A percentile compares a stretch with the other conserved stretches of the same genome.
Conservation (phyloP, 1,140 invertebrate genomes). For the Drosophila varians region DNA sequence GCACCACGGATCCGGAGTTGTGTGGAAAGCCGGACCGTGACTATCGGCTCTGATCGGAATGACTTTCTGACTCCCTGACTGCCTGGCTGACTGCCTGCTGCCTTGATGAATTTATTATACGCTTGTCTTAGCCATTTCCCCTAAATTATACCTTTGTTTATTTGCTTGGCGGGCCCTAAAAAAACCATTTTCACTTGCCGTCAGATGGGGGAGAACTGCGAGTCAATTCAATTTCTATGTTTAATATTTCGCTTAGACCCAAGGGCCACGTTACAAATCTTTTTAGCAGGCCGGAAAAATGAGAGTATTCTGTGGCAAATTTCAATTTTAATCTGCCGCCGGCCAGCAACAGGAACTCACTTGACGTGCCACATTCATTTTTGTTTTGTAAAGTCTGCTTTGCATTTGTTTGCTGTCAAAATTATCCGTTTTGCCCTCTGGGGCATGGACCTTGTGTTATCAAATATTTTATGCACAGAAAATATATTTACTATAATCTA, state of each 20-base stretch:
- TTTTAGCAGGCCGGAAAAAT: neutral
- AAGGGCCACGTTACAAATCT: conserved; percentile 17
- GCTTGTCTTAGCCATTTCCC: conserved; percentile 38
- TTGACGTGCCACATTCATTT: conserved; percentile 22
- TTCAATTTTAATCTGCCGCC: conserved; percentile 57
- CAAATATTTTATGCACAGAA: conserved; percentile 18
- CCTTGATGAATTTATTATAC: conserved; percentile 75
- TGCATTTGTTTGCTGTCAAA: conserved; percentile 36
- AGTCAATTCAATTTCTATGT: conserved; percentile 69
- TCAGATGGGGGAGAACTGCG: neutral
- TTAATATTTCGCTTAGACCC: conserved; percentile 48
- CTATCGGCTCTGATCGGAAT: conserved; percentile 39
- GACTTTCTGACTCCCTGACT: conserved; percentile 16
- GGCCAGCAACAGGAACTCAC: conserved; percentile 33
- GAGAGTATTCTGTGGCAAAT: conserved; percentile 39
- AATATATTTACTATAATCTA: conserved; percentile 9
- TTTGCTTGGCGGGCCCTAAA: conserved; percentile 46
- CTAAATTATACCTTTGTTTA: conserved; percentile 58
- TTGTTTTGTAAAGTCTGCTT: conserved; percentile 20
- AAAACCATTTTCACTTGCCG: conserved; percentile 31
- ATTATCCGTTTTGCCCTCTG: conserved; percentile 21
- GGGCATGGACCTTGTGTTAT: conserved; percentile 14
- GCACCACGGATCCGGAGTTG: conserved; percentile 18
- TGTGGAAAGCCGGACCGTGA: conserved; percentile 71
- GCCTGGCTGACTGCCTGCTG: conserved; percentile 34